Evolutionary conservation across 2,797 vertebrate genomes (phyloP), one percentile per base, ranked within the genome.

Genomic region (Helostoma temminkii): DNA sequence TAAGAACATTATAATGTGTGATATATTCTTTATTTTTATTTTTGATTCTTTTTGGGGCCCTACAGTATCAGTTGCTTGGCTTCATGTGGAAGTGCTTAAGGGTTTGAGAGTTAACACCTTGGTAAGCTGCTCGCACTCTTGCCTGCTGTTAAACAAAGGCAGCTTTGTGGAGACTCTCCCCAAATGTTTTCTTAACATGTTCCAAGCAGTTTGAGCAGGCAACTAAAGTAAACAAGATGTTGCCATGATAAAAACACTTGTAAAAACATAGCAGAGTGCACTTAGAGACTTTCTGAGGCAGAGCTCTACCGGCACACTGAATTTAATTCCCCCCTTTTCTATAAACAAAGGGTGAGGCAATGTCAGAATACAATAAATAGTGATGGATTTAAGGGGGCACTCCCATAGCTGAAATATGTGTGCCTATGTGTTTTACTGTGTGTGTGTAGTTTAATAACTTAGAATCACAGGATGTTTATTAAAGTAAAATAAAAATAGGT

Each of bases 201-300:
- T 98, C 97, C 97, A 96, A 98, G 96, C 97, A 96, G 97, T 98
- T 98, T 96, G 96, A 96, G 96, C 96, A 96, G 95, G 95, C 95
- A 96, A 98, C 95, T 96, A 97, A 99, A 97, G 96, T 98, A 99
- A 98, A 98, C 96, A 98, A 98, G 96, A 98, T 98, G 97, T 98
- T 98, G 96, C 96, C 96, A 97, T 95, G 97, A 98, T 98, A 99
- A 98, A 98, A 98, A 97, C 97, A 98, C 97, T 98, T 98, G 97
- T 98, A 95, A 97, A 98, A 99, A 98, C 96, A 98, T 84, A 94
- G 92, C 94, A 90, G 94, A 96, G 94, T 94, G 93, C 94, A 95
- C 95, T 96, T 93, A 89, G 91, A 93, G 87, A 92, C 95, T 94
- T 96, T 96, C 94, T 81, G 69, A 92, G 87, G 87, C 82, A 82